These are phyloP conservation scores for Himalopsyche tibetana DNA, from an alignment of 2,888 invertebrate species.

Conservation along the genomic window DNA sequence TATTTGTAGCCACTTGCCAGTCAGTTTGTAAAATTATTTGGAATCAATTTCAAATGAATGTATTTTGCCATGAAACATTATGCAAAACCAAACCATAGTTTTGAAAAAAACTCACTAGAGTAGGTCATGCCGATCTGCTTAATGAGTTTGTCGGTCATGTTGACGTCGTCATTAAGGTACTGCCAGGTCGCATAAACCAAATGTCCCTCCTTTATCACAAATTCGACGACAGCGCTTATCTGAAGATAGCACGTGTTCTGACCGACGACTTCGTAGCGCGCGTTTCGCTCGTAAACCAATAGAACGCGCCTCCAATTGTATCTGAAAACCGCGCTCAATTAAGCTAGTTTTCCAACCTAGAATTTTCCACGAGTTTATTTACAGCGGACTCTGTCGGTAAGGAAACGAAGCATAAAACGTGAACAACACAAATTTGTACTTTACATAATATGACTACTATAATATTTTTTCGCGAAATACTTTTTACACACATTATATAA, in stretches of 20 bases:
- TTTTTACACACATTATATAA: background rate
- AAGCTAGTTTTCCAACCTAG: background rate
- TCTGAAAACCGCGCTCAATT: slow-evolving; percentile 72
- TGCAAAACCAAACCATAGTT: background rate
- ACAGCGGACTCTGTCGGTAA: slow-evolving; percentile 27
- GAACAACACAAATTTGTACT: background rate
- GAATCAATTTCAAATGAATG: too few relatives aligned
- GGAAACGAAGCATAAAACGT: background rate
- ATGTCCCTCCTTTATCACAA: slow-evolving; percentile 70
- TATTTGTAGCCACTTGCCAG: too few relatives aligned
- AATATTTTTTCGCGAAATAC: background rate
- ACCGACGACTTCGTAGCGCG: slow-evolving; percentile 82
- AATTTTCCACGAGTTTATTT: background rate
- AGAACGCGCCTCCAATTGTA: slow-evolving; percentile 84
- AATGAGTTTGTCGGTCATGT: slow-evolving; percentile 75
- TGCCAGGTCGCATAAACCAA: slow-evolving; percentile 74
- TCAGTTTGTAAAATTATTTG: too few relatives aligned
- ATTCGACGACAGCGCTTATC: slow-evolving; percentile 84
- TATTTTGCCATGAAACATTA: too few relatives aligned
- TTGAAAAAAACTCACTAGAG: slow-evolving; percentile 75
- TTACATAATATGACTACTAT: background rate
- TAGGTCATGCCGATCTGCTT: slow-evolving; percentile 76
- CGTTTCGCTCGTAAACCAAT: slow-evolving; percentile 86
- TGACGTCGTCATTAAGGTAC: slow-evolving; percentile 69
- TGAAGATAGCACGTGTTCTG: slow-evolving; percentile 85